phyloP scores from a whole-genome alignment of 2,797 vertebrate species.

The Gymnoscopelus microlampas region DNA sequence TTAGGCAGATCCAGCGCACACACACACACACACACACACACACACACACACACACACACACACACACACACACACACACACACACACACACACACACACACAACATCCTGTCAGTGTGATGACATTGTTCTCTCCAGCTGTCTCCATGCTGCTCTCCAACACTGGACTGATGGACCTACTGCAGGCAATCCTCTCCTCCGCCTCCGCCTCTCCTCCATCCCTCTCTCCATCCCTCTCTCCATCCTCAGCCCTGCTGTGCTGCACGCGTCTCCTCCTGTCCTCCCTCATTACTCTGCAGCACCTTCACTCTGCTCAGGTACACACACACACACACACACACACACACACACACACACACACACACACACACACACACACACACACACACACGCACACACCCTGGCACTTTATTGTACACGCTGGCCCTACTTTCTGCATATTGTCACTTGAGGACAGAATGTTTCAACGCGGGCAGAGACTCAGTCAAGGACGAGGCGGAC shows the following conservation, averaged over 20 bases:
- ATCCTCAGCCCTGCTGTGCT: slow-evolving; percentile 80
- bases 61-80: no score
- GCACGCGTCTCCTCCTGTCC: slow-evolving; percentile 86
- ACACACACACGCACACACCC: slow-evolving; percentile 37
- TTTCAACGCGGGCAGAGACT: no score
- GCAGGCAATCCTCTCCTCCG: slow-evolving; percentile 82
- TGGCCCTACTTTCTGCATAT: no score
- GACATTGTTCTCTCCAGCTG: slow-evolving; percentile 75
- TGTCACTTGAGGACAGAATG: no score
- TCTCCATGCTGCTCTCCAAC: slow-evolving; percentile 90
- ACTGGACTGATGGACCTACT: slow-evolving; percentile 86
- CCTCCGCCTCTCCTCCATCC: slow-evolving; percentile 64
- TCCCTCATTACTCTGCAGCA: slow-evolving; percentile 88
- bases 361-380: slow-evolving; percentile 35
- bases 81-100: slow-evolving; percentile 1
- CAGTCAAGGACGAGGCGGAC: no score
- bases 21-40: no score
- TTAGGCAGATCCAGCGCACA: no score
- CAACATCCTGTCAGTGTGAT: slow-evolving; percentile 34
- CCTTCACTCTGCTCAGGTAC: slow-evolving; percentile 86
- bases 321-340: slow-evolving; percentile 40
- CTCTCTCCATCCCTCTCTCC: slow-evolving; percentile 47
- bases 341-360: slow-evolving; percentile 34
- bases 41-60: no score
- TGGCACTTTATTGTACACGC: no score